Conservation (phyloP, 2,888 invertebrate genomes). For the Smittia aterrima region DNA sequence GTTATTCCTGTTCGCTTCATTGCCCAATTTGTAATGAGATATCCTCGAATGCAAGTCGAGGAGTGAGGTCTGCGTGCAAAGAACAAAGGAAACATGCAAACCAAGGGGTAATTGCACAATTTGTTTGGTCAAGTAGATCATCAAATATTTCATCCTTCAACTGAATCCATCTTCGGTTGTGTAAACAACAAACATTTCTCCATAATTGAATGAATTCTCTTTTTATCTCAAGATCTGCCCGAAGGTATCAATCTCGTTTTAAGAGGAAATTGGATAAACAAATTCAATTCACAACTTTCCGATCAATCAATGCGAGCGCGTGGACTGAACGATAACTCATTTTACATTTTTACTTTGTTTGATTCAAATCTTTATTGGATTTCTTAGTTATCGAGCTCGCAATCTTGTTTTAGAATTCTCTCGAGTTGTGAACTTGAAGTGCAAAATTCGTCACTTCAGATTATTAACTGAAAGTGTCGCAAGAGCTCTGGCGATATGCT, state of each 20-base stretch:
- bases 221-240: not conserved
- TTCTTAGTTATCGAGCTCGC: no score
- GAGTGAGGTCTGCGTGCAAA: not conserved
- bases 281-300: not conserved
- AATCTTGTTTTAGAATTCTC: no score
- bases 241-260: not conserved
- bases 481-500: slow-evolving; percentile 1
- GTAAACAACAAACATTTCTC: slow-evolving; percentile 14
- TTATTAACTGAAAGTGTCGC: no score
- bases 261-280: slow-evolving; percentile 13
- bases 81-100: not conserved
- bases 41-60: not conserved
- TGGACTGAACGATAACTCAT: not conserved
- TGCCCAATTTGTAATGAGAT: slow-evolving; percentile 14
- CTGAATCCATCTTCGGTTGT: not conserved
- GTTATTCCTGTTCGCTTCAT: not conserved
- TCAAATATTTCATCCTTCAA: slow-evolving; percentile 16
- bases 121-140: slow-evolving; percentile 21
- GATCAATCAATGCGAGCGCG: slow-evolving; percentile 1
- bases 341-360: not conserved
- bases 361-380: not conserved
- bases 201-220: slow-evolving; percentile 14
- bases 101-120: slow-evolving; percentile 9
- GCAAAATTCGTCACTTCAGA: no score
- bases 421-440: no score